Evolutionary conservation across 2,888 invertebrate genomes (phyloP).

Genomic region (Platerodrilus igneus): DNA sequence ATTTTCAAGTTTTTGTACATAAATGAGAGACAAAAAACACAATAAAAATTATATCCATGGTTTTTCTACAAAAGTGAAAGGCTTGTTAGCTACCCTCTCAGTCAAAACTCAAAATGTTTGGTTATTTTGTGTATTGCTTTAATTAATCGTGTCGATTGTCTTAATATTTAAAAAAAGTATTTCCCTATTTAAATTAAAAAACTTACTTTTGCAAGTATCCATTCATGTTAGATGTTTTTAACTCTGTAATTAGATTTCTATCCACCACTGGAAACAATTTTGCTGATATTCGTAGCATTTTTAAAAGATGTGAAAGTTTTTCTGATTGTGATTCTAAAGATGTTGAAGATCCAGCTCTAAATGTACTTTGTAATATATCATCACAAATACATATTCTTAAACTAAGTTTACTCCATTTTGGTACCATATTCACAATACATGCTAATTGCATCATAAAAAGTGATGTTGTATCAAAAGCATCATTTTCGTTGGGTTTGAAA

Average conservation of each 20-base stretch:
- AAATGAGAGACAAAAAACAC: too few relatives aligned
- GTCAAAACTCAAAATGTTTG: not conserved
- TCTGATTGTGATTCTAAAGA: constrained; percentile 32
- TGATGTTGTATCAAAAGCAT: constrained; percentile 84
- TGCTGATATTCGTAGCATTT: constrained; percentile 82
- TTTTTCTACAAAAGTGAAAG: too few relatives aligned
- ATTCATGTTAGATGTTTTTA: constrained; percentile 35
- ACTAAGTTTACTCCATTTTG: constrained; percentile 81
- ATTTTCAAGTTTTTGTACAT: too few relatives aligned
- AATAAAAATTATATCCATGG: too few relatives aligned
- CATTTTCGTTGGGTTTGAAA: constrained; percentile 69
- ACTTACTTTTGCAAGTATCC: constrained; percentile 40
- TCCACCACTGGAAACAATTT: constrained; percentile 63
- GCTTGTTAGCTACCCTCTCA: too few relatives aligned
- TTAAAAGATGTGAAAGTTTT: constrained; percentile 66
- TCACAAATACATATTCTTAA: constrained; percentile 85
- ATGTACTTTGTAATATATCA: constrained; percentile 39
- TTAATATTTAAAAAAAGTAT: too few relatives aligned
- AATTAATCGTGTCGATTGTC: too few relatives aligned
- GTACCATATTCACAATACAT: constrained; percentile 89
- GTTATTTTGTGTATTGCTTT: too few relatives aligned
- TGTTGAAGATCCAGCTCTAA: constrained; percentile 32
- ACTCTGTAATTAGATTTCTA: constrained; percentile 41
- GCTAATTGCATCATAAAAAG: constrained; percentile 95
- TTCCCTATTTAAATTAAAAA: constrained; percentile 1